Conservation (phyloP, 1,140 invertebrate genomes). For the Delia radicum region DNA sequence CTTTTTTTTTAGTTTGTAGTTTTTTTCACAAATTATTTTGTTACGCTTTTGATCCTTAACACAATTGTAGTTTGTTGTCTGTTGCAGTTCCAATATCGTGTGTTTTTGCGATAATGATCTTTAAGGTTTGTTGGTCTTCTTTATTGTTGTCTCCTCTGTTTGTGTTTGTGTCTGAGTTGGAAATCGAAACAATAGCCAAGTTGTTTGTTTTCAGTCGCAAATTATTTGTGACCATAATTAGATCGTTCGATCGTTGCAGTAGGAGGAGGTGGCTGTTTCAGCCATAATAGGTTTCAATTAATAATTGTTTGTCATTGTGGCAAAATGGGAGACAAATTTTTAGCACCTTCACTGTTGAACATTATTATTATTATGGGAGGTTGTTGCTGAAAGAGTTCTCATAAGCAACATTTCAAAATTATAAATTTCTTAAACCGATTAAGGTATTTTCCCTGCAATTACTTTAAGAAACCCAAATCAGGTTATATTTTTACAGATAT, state of each 20-base stretch:
- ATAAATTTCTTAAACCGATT: no score
- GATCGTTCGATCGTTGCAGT: constrained; percentile 5
- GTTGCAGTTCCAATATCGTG: no score
- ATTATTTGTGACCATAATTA: constrained; percentile 22
- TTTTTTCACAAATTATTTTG: constrained; percentile 19
- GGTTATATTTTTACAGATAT: no score
- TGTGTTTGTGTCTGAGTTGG: neutral
- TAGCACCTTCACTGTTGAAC: neutral
- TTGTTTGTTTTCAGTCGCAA: neutral
- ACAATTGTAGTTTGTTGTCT: neutral
- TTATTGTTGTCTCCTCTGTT: neutral
- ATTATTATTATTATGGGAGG: neutral
- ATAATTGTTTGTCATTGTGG: constrained; percentile 19
- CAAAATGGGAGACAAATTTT: constrained; percentile 21
- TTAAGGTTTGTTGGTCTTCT: neutral
- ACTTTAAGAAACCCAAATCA: no score
- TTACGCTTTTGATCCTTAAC: constrained; percentile 18
- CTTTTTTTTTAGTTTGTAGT: neutral
- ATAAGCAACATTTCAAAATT: no score
- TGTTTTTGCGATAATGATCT: constrained; percentile 14
- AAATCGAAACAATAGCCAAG: constrained; percentile 8
- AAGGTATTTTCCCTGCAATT: no score
- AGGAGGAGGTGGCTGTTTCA: neutral
- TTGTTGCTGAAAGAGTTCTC: no score
- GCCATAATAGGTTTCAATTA: constrained; percentile 17